Conservation (phyloP, 1,140 invertebrate genomes). For the Formica exsecta region DNA sequence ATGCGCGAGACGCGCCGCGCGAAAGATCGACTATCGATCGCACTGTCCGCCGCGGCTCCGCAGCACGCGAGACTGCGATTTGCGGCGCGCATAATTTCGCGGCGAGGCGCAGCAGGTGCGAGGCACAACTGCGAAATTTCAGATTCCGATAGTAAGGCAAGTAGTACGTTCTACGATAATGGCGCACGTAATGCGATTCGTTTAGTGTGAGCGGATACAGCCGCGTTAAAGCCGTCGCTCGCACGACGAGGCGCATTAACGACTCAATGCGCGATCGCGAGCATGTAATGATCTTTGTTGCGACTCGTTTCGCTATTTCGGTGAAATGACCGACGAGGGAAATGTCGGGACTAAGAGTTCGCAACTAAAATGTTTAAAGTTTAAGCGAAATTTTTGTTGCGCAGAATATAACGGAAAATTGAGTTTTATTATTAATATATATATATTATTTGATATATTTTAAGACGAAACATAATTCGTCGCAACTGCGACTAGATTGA, state of each 20-base stretch:
- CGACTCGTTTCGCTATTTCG: background rate
- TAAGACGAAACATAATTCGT: conserved; percentile 1
- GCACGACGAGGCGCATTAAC: conserved; percentile 29
- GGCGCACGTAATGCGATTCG: conserved; percentile 73
- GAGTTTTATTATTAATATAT: background rate
- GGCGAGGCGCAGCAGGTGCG: conserved; percentile 69
- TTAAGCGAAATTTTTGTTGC: background rate
- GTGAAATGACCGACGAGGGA: background rate
- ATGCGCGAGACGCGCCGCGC: conserved; percentile 66
- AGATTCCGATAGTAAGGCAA: conserved; percentile 74
- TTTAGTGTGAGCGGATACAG: conserved; percentile 55
- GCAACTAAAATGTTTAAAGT: background rate
- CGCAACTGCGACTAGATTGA: background rate
- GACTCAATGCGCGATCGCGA: conserved; percentile 46
- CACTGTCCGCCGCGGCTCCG: conserved; percentile 35
- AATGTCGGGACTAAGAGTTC: background rate
- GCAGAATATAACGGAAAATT: background rate
- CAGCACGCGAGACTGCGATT: conserved; percentile 75
- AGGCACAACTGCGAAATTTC: conserved; percentile 74
- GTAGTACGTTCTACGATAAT: conserved; percentile 67
- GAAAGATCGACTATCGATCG: conserved; percentile 75
- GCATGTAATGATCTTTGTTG: conserved; percentile 54
- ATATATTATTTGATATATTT: background rate
- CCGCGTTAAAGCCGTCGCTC: background rate
- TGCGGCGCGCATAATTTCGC: conserved; percentile 75